Base-by-base conservation (phyloP, 2,797 vertebrate species). In the Thamnophis elegans region DNA sequence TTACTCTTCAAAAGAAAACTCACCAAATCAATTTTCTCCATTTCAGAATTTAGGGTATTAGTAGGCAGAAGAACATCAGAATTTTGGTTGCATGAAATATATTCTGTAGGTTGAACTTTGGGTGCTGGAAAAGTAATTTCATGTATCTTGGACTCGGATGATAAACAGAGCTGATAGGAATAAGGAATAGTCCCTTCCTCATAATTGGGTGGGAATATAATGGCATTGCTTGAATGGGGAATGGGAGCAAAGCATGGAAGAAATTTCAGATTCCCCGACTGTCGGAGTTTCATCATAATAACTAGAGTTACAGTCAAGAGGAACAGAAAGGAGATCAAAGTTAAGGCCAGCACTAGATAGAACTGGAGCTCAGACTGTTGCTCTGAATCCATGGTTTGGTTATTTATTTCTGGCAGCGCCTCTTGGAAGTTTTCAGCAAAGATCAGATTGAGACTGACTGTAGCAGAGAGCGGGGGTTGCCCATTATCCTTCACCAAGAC, bases 381-480 rank as follows among this genome's bases (percentile, higher is more conserved):
- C 18, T 94, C 92, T 26, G 94, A 60, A n/a, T 96, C 92, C 0
- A 47, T 56, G 0, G 92, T 88, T 3, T 92, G 90, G 36, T 91
- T 96, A n/a, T 20, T 91, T 47, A 97, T 86, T 51, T 96, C 95
- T 0, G 96, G 95, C 32, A 96, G 91, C 8, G 96, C 73, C 0
- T 97, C 95, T 0, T 96, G 95, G 73, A 97, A 96, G 62, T 93
- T 96, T 53, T 96, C 96, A 42, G 94, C 96, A 95, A 97, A 92
- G 93, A 97, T 94, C 89, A 97, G 60, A 60, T 93, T 93, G 88
- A 97, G 95, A 89, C 94, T 96, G 93, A 94, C 95, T 65, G 96
- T 96, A 58, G 56, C 18, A 58, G 56, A 58, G 18, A 58, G 56
- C 0, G 56, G 18, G 56, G 56, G 56, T 18, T 58, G 56, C 56